phyloP scores from a whole-genome alignment of 2,888 invertebrate genomes.

The Chalcis sispes region DNA sequence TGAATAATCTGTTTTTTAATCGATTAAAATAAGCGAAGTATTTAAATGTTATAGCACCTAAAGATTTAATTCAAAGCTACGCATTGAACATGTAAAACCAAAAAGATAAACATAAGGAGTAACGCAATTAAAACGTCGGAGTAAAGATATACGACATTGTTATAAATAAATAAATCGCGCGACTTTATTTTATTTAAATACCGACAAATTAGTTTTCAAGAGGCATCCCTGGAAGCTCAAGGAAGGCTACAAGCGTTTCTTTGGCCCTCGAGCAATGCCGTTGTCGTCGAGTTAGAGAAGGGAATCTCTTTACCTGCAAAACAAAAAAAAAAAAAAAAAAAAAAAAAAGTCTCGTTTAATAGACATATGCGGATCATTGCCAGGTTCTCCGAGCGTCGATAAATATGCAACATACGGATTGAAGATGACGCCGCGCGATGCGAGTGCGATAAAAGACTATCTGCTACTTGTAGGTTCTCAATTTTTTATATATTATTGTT shows the following conservation, averaged over 20 bases:
- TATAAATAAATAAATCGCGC: conserved; percentile 32
- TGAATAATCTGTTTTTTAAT: no score
- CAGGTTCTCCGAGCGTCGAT: not conserved
- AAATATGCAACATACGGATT: conserved; percentile 15
- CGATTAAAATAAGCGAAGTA: no score
- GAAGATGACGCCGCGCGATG: not conserved
- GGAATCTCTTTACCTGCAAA: conserved; percentile 58
- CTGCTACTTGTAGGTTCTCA: no score
- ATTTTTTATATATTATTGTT: no score
- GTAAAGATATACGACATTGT: conserved; percentile 4
- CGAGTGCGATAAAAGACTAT: no score
- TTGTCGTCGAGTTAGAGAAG: conserved; percentile 43
- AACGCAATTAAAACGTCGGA: no score
- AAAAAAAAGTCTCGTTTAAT: conserved; percentile 1
- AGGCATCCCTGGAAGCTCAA: conserved; percentile 20
- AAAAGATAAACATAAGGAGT: no score
- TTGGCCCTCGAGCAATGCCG: conserved; percentile 32
- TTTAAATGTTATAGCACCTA: no score
- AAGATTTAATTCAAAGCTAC: no score
- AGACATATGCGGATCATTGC: conserved; percentile 22
- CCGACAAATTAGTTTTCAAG: conserved; percentile 36
- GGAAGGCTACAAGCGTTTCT: conserved; percentile 18
- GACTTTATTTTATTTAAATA: conserved; percentile 26
- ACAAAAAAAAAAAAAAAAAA: no score
- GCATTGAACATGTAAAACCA: no score